Evolutionary conservation across 1,140 invertebrate genomes (phyloP).

Genomic region (Drosophila bifasciata): DNA sequence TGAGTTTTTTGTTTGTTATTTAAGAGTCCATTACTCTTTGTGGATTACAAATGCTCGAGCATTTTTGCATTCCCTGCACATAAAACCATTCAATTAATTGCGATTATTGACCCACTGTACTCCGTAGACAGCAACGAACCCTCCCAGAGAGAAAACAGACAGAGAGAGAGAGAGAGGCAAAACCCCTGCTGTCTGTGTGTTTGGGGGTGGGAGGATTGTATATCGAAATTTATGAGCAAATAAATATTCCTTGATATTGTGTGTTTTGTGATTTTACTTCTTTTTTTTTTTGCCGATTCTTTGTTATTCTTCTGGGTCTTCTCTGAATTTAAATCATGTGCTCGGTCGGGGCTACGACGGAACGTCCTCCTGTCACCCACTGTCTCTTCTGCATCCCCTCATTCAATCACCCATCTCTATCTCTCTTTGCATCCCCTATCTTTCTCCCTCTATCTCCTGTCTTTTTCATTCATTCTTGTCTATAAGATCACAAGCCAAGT

Average conservation of each 20-base stretch:
- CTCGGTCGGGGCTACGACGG: constrained; percentile 30
- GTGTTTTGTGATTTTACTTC: constrained; percentile 23
- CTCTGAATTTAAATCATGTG: constrained; percentile 80
- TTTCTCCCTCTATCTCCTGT: constrained; percentile 4
- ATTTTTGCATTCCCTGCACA: constrained; percentile 41
- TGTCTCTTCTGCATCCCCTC: background rate
- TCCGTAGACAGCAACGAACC: constrained; percentile 12
- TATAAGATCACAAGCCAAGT: constrained; percentile 58
- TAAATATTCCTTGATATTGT: constrained; percentile 55
- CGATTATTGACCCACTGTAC: constrained; percentile 60
- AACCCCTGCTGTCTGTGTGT: too few relatives aligned
- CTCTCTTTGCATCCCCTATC: too few relatives aligned
- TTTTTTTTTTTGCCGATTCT: constrained; percentile 47
- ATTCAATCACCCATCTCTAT: too few relatives aligned
- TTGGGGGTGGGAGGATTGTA: constrained; percentile 1
- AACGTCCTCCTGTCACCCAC: constrained; percentile 24
- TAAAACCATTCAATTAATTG: constrained; percentile 46
- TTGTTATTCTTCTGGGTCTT: constrained; percentile 54
- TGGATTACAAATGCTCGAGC: background rate
- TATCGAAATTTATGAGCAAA: constrained; percentile 65
- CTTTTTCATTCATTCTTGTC: constrained; percentile 11
- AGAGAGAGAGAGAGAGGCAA: background rate
- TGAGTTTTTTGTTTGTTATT: too few relatives aligned
- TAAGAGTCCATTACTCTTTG: too few relatives aligned
- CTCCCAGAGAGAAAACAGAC: constrained; percentile 14